Evolutionary conservation across 2,113 vertebrate species (phyloP).

Genomic region (Lichenostomus cassidix): DNA sequence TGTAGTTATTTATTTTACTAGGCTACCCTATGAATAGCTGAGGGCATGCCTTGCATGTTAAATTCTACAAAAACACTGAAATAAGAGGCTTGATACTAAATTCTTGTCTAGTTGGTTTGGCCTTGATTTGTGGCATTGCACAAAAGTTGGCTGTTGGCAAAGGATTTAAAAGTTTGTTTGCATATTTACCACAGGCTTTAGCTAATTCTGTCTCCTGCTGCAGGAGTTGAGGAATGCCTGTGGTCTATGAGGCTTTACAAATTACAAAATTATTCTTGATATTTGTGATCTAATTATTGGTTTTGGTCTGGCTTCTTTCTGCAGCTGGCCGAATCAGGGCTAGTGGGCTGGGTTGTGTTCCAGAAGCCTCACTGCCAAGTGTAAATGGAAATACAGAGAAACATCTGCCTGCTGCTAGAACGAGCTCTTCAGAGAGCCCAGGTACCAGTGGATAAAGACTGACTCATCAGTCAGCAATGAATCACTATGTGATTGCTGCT

Average conservation of each 20-base stretch:
- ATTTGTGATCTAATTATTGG: neutral
- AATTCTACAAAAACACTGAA: neutral
- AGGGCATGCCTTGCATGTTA: neutral
- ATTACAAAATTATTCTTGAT: neutral
- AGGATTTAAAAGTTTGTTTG: neutral
- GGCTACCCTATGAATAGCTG: neutral
- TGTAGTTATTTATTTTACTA: neutral
- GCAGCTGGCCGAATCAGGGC: constrained; percentile 57
- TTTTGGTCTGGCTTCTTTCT: constrained; percentile 15
- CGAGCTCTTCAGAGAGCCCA: constrained; percentile 61
- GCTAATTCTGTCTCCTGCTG: neutral
- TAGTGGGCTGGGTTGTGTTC: constrained; percentile 31
- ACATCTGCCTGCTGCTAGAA: constrained; percentile 36
- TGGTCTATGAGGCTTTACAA: neutral
- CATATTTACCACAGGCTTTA: neutral
- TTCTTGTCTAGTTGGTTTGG: neutral
- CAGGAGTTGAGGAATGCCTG: neutral
- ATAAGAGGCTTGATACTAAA: neutral
- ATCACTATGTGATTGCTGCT: neutral
- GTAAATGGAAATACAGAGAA: constrained; percentile 64
- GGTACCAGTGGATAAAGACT: constrained; percentile 34
- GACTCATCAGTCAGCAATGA: neutral
- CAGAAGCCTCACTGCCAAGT: constrained; percentile 52
- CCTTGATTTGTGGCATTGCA: neutral
- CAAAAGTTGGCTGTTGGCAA: neutral